Evolutionary conservation across 2,888 invertebrate genomes (phyloP), one percentile per base, ranked within the genome.

Genomic region (Cenopis cana): DNA sequence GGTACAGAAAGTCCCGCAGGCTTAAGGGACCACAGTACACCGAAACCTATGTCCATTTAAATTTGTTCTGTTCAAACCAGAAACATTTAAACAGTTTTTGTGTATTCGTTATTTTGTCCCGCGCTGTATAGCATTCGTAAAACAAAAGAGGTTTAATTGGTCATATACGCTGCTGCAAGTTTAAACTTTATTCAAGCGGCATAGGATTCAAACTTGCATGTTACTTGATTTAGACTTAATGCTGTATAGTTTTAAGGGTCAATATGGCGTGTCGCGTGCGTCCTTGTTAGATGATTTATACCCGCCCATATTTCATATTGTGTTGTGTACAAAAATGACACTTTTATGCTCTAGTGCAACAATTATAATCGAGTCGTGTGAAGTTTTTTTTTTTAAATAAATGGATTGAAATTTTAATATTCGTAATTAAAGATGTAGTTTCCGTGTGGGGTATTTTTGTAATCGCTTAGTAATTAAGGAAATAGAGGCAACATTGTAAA

Each of bases 241-340:
- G 52, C 52, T 17, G 10, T 64, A 5, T 38, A 18, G 62, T 52
- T 41, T 55, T 29, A 17, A 18, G 20, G 12, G 18, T 33, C 8
- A n/a, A 17, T 56, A 49, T 71, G 46, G 41, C 52, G 17, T 17
- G 65, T 71, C 70, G 70, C 70, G 66, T 71, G 70, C 66, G 66
- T 36, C 60, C 57, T 60, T 61, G 66, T 71, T 60, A 60, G 59
- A 33, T 71, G 70, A 71, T 71, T 71, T 71, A 71, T 71, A 66
- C 54, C 8, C 36, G 69, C 20, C 59, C 70, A 60, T 71, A 64
- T 65, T 70, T 70, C 69, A 70, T 65, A 54, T 60, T 59, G 49
- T 66, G 70, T 54, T 71, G 66, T 66, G 70, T 66, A 66, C 54
- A 71, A 66, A 59, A 71, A 71, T 71, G 66, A 66, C 70, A 71